A percentile compares a stretch with the other conserved stretches of the same genome.
Evolutionary conservation across 2,888 invertebrate species (phyloP).

Genomic region (Diogma glabrata): DNA sequence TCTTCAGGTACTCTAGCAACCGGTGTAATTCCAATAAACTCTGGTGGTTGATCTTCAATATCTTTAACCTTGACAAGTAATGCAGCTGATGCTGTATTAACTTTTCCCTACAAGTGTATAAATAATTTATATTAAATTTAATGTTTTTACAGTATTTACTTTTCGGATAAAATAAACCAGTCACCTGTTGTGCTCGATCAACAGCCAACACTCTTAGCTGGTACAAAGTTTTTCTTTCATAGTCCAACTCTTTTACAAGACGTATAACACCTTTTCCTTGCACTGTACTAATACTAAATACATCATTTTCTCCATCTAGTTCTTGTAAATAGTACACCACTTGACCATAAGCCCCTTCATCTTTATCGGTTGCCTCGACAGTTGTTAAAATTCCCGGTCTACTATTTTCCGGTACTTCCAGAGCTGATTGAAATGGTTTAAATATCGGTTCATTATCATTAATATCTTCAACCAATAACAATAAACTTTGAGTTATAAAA

Average conservation of each 20-base stretch:
- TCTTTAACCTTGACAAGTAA: conserved; percentile 78
- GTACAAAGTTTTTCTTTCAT: conserved; percentile 75
- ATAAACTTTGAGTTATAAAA: conserved; percentile 79
- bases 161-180: neutral
- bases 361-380: conserved; percentile 78
- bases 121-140: neutral
- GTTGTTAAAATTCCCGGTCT: conserved; percentile 61
- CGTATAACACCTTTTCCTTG: conserved; percentile 77
- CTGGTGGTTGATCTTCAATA: conserved; percentile 85
- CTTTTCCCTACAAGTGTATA: conserved; percentile 38
- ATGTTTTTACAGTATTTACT: too few relatives aligned
- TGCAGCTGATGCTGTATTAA: conserved; percentile 85
- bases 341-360: conserved; percentile 88
- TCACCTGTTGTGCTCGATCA: conserved; percentile 62
- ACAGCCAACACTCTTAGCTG: conserved; percentile 72
- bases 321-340: conserved; percentile 80
- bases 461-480: conserved; percentile 80
- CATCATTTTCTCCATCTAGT: conserved; percentile 60
- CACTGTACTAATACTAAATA: conserved; percentile 69
- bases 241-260: conserved; percentile 65
- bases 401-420: conserved; percentile 70
- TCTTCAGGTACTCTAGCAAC: conserved; percentile 83
- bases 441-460: conserved; percentile 87
- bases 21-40: conserved; percentile 75
- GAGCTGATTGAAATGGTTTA: conserved; percentile 70